These are phyloP conservation scores for Boleophthalmus pectinirostris DNA, from an alignment of 2,113 vertebrate species.

Conservation along the genomic window DNA sequence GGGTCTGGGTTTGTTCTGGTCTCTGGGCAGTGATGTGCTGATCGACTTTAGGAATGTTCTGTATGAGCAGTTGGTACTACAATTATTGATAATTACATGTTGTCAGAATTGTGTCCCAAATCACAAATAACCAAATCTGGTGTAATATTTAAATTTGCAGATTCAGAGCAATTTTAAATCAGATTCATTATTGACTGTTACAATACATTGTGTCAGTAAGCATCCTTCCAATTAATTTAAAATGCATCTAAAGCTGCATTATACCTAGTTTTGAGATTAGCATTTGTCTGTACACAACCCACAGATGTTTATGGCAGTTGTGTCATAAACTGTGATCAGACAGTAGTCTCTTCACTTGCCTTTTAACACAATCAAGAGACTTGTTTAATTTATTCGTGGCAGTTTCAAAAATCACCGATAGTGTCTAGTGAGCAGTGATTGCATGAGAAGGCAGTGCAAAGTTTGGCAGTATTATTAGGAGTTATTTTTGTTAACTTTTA, in stretches of 20 bases:
- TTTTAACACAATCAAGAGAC: not conserved
- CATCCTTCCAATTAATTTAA: not conserved
- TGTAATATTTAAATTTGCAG: not conserved
- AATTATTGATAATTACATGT: not conserved
- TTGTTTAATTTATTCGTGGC: not conserved
- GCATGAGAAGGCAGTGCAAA: not conserved
- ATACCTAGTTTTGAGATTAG: not conserved
- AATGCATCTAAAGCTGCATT: not conserved
- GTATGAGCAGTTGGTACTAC: not conserved
- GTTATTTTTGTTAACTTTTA: not conserved
- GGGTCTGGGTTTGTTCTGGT: not conserved
- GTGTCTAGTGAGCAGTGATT: not conserved
- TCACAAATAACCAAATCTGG: not conserved
- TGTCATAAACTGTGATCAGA: constrained; percentile 16
- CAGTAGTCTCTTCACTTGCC: constrained; percentile 12
- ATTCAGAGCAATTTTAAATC: too few relatives aligned
- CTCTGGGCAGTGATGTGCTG: constrained; percentile 9
- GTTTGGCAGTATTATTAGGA: not conserved
- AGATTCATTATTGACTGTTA: not conserved
- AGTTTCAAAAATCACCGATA: not conserved
- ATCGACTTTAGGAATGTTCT: constrained; percentile 5
- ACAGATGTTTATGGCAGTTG: constrained; percentile 23
- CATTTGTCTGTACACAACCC: not conserved
- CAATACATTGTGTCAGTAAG: constrained; percentile 4
- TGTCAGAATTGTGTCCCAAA: not conserved